A percentile compares a stretch with the other conserved stretches of the same genome.
These are phyloP conservation scores for Manis pentadactyla DNA, from an alignment of 2,797 vertebrate species.

Conservation along the genomic window DNA sequence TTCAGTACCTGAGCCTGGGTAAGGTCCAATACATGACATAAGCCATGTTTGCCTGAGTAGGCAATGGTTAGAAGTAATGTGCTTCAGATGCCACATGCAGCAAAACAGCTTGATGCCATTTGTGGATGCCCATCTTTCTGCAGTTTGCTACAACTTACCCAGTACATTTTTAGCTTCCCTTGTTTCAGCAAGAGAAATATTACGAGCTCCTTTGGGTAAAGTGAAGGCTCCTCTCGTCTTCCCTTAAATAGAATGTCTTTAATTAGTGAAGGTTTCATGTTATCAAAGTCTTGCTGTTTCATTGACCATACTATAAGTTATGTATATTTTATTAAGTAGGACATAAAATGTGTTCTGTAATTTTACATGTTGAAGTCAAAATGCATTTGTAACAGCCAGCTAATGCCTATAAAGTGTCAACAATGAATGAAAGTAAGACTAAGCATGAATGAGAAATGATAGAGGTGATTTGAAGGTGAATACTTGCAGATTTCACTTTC, in stretches of 20 bases:
- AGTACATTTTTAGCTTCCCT: conserved; percentile 93
- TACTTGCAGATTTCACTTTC: conserved; percentile 97
- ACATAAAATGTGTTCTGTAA: background rate
- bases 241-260: conserved; percentile 91
- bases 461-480: conserved; percentile 86
- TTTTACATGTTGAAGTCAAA: background rate
- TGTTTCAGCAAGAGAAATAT: conserved; percentile 94
- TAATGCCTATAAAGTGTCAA: conserved; percentile 54
- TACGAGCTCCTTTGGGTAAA: conserved; percentile 95
- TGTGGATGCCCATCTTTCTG: conserved; percentile 88
- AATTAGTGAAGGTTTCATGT: conserved; percentile 84
- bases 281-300: conserved; percentile 79
- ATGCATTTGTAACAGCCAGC: conserved; percentile 11
- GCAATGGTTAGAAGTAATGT: background rate
- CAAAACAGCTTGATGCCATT: conserved; percentile 72
- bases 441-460: conserved; percentile 64
- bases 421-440: conserved; percentile 87
- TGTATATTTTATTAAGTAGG: background rate
- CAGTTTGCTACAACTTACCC: conserved; percentile 91
- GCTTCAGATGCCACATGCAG: conserved; percentile 36
- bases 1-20: background rate
- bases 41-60: conserved; percentile 61
- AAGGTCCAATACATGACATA: conserved; percentile 47
- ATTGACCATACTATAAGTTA: conserved; percentile 81
- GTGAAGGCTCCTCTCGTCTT: conserved; percentile 93